Percentiles rank a stretch among this genome's conserved stretches.
Conservation (phyloP, 2,888 invertebrate species). For the Stenodera caucasica region DNA sequence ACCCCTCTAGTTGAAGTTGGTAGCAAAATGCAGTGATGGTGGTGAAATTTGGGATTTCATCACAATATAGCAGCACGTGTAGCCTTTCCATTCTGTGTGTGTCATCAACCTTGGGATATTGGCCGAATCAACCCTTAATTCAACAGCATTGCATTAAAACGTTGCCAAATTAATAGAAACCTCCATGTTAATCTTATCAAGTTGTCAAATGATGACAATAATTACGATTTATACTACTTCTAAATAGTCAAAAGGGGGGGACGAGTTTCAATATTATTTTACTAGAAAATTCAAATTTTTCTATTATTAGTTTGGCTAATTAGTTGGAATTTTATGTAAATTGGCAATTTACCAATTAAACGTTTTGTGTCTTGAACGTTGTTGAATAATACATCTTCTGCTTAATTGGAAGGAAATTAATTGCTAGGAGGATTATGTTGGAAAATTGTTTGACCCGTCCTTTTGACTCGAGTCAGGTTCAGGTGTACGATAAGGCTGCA, state of each 20-base stretch:
- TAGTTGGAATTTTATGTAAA: not conserved
- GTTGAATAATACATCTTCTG: not conserved
- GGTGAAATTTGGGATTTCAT: conserved; percentile 1
- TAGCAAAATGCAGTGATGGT: not conserved
- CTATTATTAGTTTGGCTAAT: not conserved
- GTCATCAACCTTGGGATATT: conserved; percentile 1
- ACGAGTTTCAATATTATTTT: too few relatives aligned
- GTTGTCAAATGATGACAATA: conserved; percentile 15
- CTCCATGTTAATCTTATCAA: conserved; percentile 21
- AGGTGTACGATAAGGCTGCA: conserved; percentile 6
- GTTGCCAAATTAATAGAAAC: conserved; percentile 23
- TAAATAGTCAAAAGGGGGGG: too few relatives aligned
- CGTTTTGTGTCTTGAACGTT: too few relatives aligned
- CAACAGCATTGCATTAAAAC: conserved; percentile 5
- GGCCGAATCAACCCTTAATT: conserved; percentile 3
- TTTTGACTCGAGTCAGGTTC: not conserved
- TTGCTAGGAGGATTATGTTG: not conserved
- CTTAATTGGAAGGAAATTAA: conserved; percentile 10
- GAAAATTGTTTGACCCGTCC: not conserved
- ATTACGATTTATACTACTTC: conserved; percentile 16
- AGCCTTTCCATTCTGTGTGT: not conserved
- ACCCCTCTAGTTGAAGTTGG: conserved; percentile 9
- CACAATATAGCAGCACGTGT: not conserved
- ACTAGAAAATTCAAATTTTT: too few relatives aligned
- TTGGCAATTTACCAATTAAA: too few relatives aligned